A percentile compares a stretch with the other conserved stretches of the same genome.
Conservation (phyloP, 2,113 vertebrate genomes). For the Muntiacus reevesi region DNA sequence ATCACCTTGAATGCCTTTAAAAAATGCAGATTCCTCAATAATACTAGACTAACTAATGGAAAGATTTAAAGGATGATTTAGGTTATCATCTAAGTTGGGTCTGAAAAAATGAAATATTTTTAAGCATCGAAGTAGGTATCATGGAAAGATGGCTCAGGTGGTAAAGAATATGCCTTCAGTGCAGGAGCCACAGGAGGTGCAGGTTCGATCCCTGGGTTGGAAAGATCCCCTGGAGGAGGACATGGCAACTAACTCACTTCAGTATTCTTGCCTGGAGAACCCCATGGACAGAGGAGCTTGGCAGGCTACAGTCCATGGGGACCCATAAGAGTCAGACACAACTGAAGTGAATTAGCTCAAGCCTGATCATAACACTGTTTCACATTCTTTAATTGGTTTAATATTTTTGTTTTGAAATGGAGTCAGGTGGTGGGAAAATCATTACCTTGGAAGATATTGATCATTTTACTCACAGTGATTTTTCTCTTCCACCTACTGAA, state of each 20-base stretch:
- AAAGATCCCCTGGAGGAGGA: not conserved
- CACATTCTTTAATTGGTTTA: not conserved
- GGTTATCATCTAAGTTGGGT: not conserved
- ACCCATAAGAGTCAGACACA: not conserved
- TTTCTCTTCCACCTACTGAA: not conserved
- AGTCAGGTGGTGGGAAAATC: not conserved
- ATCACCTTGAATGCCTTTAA: not conserved
- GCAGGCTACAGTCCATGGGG: not conserved
- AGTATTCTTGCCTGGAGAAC: not conserved
- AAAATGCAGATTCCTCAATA: not conserved
- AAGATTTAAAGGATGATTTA: not conserved
- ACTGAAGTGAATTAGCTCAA: not conserved
- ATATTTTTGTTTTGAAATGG: slow-evolving; percentile 23
- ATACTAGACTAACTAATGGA: not conserved
- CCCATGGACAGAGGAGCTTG: not conserved
- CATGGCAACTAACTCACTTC: not conserved
- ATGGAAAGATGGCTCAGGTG: not conserved
- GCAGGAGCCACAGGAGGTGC: not conserved
- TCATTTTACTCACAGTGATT: not conserved
- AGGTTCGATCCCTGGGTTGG: not conserved
- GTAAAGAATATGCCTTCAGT: not conserved
- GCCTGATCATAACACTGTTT: not conserved
- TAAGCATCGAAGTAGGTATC: not conserved
- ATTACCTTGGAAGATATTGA: not conserved
- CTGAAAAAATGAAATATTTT: not conserved